These are phyloP conservation scores for Nezara viridula DNA, from an alignment of 2,888 invertebrate genomes.

Conservation along the genomic window DNA sequence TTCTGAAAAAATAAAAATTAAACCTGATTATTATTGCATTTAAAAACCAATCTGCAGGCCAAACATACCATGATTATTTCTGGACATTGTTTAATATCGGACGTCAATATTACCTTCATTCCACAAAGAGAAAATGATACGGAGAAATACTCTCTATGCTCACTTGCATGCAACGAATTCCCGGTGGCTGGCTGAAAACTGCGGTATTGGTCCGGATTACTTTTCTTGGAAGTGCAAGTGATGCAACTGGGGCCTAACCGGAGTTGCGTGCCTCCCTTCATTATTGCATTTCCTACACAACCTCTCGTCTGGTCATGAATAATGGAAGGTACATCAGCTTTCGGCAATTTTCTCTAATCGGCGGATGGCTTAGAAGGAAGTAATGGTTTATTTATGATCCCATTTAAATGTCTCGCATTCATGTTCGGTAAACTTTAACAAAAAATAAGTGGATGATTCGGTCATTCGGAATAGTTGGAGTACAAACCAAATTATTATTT, in stretches of 20 bases:
- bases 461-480: too few relatives aligned
- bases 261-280: not conserved
- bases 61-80: too few relatives aligned
- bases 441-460: too few relatives aligned
- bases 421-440: not conserved
- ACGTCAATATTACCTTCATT: too few relatives aligned
- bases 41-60: too few relatives aligned
- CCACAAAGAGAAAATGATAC: not conserved
- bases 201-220: not conserved
- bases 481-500: too few relatives aligned
- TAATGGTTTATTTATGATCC: constrained; percentile 9
- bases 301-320: not conserved
- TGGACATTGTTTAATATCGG: too few relatives aligned
- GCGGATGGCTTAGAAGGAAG: not conserved
- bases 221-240: constrained; percentile 39
- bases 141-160: not conserved
- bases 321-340: constrained; percentile 5
- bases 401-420: not conserved
- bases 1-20: too few relatives aligned
- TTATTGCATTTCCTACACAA: constrained; percentile 31
- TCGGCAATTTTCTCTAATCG: constrained; percentile 1
- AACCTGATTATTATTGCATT: too few relatives aligned
- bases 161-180: not conserved
- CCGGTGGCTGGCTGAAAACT: not conserved
- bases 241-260: not conserved